Evolutionary conservation across 2,113 vertebrate species (phyloP).

Genomic region (Calidris pygmaea): DNA sequence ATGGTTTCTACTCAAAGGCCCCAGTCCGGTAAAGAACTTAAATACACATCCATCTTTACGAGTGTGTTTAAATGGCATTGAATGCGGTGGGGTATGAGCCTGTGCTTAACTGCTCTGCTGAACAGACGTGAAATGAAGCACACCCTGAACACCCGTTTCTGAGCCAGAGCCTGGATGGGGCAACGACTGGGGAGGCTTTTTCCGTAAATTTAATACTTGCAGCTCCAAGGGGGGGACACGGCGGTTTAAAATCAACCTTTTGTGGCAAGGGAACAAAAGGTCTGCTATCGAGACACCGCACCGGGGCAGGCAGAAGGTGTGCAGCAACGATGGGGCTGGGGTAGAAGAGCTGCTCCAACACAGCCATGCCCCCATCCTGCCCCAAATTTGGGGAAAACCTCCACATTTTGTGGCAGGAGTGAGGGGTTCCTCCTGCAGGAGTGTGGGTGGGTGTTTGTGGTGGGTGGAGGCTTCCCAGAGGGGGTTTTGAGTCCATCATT

Average conservation of each 20-base stretch:
- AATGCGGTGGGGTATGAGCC: not conserved
- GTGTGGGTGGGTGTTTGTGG: not conserved
- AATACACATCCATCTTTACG: not conserved
- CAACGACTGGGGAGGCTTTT: not conserved
- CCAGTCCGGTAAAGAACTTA: not conserved
- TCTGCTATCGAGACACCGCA: rapidly evolving
- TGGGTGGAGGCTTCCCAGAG: not conserved
- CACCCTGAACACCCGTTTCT: not conserved
- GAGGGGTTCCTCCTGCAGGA: too few species aligned
- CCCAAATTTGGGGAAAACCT: not conserved
- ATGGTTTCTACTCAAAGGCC: not conserved
- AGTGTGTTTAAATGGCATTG: not conserved
- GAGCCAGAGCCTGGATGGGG: not conserved
- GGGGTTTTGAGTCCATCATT: not conserved
- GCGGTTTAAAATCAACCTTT: not conserved
- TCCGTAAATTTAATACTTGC: not conserved
- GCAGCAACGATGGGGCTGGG: not conserved
- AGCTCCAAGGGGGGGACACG: not conserved
- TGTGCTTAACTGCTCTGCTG: not conserved
- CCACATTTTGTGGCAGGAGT: not conserved
- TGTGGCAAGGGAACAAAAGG: not conserved
- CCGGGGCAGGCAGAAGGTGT: not conserved
- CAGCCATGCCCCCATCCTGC: not conserved
- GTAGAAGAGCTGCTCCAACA: not conserved
- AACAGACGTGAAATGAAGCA: not conserved